These are phyloP conservation scores for Poeciliopsis infans DNA, from an alignment of 2,797 vertebrate species.

Conservation along the genomic window DNA sequence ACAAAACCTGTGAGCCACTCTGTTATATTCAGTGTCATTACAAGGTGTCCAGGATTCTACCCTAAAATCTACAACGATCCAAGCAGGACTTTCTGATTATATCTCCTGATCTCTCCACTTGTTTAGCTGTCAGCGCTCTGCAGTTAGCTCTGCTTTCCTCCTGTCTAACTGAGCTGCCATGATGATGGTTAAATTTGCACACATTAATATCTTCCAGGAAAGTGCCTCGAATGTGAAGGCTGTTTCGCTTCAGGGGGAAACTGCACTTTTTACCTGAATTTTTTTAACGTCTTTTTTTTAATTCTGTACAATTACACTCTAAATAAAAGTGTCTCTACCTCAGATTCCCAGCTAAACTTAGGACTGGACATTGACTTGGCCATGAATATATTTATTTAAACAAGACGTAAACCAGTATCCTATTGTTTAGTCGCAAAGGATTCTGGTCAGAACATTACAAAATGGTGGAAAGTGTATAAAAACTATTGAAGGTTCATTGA, in stretches of 20 bases:
- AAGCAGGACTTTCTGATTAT: conserved; percentile 10
- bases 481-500: conserved; percentile 8
- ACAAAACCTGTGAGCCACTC: not conserved
- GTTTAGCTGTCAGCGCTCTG: conserved; percentile 26
- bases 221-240: conserved; percentile 49
- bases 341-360: not conserved
- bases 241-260: not conserved
- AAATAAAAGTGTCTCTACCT: not conserved
- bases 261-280: not conserved
- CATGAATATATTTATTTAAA: not conserved
- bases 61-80: not conserved
- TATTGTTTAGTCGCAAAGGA: not conserved
- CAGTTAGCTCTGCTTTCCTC: conserved; percentile 18
- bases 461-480: not conserved
- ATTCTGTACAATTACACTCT: not conserved
- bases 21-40: not conserved
- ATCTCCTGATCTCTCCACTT: conserved; percentile 15
- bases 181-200: conserved; percentile 8
- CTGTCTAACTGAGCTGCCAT: conserved; percentile 47
- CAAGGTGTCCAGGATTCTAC: not conserved
- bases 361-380: not conserved
- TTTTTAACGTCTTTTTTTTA: not conserved
- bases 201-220: conserved; percentile 21
- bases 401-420: not conserved
- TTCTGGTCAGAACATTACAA: not conserved